Evolutionary conservation across 2,113 vertebrate species (phyloP).

Genomic region (Poicephalus gulielmi): DNA sequence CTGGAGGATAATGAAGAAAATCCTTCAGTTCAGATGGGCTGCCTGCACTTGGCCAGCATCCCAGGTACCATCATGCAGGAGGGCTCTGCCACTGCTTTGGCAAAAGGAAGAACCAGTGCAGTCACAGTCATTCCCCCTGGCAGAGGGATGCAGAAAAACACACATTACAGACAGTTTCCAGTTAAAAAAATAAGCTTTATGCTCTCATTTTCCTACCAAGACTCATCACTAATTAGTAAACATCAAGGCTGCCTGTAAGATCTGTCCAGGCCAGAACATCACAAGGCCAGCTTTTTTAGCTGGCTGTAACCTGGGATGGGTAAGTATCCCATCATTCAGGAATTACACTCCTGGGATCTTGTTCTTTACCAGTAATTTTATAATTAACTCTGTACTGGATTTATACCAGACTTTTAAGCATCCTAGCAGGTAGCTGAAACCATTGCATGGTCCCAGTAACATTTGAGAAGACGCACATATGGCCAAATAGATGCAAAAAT

Average conservation of each 20-base stretch:
- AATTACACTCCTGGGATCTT: background rate
- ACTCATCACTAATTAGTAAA: background rate
- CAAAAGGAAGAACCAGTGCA: fast-evolving
- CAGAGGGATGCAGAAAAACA: fast-evolving
- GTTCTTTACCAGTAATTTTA: background rate
- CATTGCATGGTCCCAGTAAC: background rate
- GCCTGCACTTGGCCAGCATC: background rate
- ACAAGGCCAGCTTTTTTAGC: background rate
- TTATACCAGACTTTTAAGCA: background rate
- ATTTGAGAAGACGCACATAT: background rate
- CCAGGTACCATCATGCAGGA: fast-evolving
- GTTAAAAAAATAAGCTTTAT: background rate
- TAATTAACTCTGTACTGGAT: background rate
- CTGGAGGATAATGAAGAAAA: background rate
- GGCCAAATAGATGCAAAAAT: background rate
- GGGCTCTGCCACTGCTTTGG: background rate
- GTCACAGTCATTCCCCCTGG: background rate
- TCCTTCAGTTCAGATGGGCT: background rate
- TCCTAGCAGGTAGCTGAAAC: background rate
- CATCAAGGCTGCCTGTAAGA: background rate
- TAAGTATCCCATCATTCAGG: background rate
- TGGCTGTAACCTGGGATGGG: background rate
- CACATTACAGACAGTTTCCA: fast-evolving
- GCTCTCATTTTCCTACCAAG: background rate
- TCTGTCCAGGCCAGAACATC: background rate